Percentiles rank a stretch among this genome's conserved stretches.
Evolutionary conservation across 2,113 vertebrate genomes (phyloP).

Genomic region (Sigmodon hispidus): DNA sequence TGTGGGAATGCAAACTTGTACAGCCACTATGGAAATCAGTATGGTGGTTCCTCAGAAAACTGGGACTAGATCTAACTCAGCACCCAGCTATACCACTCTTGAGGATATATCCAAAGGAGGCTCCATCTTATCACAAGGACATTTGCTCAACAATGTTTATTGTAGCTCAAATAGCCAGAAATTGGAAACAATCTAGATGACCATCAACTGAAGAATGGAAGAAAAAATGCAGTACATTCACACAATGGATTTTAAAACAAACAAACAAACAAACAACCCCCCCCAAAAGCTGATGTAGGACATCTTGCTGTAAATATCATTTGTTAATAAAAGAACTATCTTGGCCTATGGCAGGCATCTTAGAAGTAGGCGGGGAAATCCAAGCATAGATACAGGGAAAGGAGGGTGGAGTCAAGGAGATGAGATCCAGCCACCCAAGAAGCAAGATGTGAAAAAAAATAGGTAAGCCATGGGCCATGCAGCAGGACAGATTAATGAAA

Average conservation of each 20-base stretch:
- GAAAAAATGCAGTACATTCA: not conserved
- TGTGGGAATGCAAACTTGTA: not conserved
- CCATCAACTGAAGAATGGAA: not conserved
- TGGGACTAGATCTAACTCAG: not conserved
- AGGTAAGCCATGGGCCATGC: no score
- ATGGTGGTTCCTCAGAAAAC: not conserved
- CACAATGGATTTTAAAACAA: not conserved
- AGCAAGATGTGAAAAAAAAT: no score
- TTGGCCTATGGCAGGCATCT: no score
- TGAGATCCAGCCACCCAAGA: no score
- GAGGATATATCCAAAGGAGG: not conserved
- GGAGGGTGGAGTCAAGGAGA: no score
- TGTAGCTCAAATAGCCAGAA: not conserved
- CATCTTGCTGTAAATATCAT: no score
- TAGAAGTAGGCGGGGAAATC: no score
- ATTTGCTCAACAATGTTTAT: not conserved
- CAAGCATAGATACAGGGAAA: no score
- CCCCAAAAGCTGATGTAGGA: no score
- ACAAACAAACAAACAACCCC: no score
- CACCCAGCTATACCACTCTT: not conserved
- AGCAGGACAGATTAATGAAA: no score
- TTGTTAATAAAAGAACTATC: no score
- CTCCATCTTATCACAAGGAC: not conserved
- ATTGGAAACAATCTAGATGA: not conserved
- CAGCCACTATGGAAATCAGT: not conserved